These are phyloP conservation scores for Nothocercus julius DNA, from an alignment of 2,113 vertebrate species.

Conservation along the genomic window DNA sequence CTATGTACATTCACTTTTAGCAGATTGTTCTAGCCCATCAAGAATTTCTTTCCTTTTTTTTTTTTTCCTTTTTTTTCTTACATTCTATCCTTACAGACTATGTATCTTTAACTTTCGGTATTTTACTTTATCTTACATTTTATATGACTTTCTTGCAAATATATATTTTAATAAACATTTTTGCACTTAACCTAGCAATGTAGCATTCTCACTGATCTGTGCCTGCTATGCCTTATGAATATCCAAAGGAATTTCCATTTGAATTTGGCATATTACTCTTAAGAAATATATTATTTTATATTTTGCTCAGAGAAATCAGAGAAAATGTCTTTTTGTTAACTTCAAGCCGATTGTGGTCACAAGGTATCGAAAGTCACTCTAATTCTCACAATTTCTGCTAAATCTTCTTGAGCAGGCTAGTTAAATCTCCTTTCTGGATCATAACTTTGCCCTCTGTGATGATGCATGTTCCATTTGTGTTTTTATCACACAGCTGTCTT, in stretches of 20 bases:
- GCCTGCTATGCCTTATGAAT: neutral
- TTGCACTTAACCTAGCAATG: neutral
- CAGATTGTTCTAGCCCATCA: neutral
- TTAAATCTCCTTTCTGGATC: constrained; percentile 28
- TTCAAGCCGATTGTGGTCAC: neutral
- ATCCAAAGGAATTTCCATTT: neutral
- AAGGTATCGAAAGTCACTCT: neutral
- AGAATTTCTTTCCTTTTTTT: neutral
- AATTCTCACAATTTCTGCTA: neutral
- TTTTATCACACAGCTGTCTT: neutral
- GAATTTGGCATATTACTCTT: neutral
- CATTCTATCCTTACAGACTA: neutral
- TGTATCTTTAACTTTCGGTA: neutral
- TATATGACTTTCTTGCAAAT: neutral
- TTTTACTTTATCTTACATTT: neutral
- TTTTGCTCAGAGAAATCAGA: neutral
- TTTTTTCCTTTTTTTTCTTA: neutral
- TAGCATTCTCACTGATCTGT: neutral
- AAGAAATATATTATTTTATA: neutral
- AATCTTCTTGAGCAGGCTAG: neutral
- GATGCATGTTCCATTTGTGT: neutral
- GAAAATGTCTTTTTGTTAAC: neutral
- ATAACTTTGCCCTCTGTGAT: neutral
- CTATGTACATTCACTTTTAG: neutral
- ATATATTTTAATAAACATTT: neutral